A percentile compares a stretch with the other conserved stretches of the same genome.
Evolutionary conservation across 30 jellyfish, hydroid and myxozoan species (phyloP).

Genomic region (Cassiopea andromeda): DNA sequence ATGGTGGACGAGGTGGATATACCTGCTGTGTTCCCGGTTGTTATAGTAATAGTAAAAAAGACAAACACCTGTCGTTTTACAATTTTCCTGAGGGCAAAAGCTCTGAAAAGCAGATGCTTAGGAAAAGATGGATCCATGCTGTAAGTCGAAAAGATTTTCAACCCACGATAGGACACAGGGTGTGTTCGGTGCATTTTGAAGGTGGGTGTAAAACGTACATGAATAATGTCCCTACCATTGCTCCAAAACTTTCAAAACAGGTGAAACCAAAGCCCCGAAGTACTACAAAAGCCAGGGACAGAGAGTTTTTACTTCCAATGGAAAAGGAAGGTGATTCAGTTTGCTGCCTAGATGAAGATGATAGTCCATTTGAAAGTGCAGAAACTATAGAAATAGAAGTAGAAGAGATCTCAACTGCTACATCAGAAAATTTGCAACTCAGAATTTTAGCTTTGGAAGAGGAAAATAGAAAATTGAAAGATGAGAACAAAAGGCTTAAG

Average conservation of each 20-base stretch:
- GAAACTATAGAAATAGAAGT: not conserved
- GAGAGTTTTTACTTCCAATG: not conserved
- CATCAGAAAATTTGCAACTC: not conserved
- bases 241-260: slow-evolving; percentile 21
- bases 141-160: slow-evolving; percentile 31
- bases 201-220: slow-evolving; percentile 61
- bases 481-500: not conserved
- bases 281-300: slow-evolving; percentile 29
- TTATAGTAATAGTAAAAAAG: slow-evolving; percentile 20
- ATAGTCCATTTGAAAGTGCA: not conserved
- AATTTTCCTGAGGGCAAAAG: slow-evolving; percentile 54
- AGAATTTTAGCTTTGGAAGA: not conserved
- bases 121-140: slow-evolving; percentile 31
- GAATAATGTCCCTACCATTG: slow-evolving; percentile 54
- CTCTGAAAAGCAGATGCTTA: slow-evolving; percentile 32
- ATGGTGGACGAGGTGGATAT: slow-evolving; percentile 13
- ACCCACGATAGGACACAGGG: slow-evolving; percentile 41
- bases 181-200: slow-evolving; percentile 43
- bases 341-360: not conserved
- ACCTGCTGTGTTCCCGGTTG: slow-evolving; percentile 38
- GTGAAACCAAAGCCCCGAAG: not conserved
- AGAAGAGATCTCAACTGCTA: not conserved
- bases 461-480: not conserved
- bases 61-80: slow-evolving; percentile 36
- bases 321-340: not conserved